These are phyloP conservation scores for Eupithecia exiguata DNA, from an alignment of 2,888 invertebrate species.

Conservation along the genomic window DNA sequence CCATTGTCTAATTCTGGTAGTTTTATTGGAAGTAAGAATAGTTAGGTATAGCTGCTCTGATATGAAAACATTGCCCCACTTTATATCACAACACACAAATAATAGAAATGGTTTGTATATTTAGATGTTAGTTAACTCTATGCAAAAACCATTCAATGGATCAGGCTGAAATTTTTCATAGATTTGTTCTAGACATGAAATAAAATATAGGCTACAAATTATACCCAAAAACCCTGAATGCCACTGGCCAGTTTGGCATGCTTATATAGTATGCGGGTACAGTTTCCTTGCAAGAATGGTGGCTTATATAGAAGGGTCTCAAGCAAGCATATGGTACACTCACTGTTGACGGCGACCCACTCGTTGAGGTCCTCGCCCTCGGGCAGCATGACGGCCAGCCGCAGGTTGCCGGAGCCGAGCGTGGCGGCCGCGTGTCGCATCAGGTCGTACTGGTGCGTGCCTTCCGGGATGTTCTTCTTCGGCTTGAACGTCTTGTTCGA, in stretches of 20 bases:
- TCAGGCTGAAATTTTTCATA: neutral
- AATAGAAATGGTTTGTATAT: neutral
- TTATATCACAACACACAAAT: neutral
- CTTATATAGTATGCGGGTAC: neutral
- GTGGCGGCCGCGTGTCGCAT: constrained; percentile 99
- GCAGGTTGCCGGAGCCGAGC: constrained; percentile 97
- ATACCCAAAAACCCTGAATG: neutral
- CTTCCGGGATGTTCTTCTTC: constrained; percentile 99
- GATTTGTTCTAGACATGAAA: neutral
- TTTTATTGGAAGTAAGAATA: neutral
- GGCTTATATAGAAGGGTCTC: neutral
- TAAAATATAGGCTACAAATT: neutral
- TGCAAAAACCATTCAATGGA: neutral
- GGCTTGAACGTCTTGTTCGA: constrained; percentile 99
- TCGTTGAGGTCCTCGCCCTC: constrained; percentile 99
- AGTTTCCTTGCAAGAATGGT: neutral
- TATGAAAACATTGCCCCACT: neutral
- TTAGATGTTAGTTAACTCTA: neutral
- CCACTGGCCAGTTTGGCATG: neutral
- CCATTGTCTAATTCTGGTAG: neutral
- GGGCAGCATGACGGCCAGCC: constrained; percentile 97
- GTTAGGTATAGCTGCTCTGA: neutral
- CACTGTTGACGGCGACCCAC: constrained; percentile 99
- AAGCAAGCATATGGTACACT: constrained; percentile 72
- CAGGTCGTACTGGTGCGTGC: constrained; percentile 98